phyloP scores from a whole-genome alignment of 2,113 vertebrate genomes.

The Austrofundulus limnaeus region DNA sequence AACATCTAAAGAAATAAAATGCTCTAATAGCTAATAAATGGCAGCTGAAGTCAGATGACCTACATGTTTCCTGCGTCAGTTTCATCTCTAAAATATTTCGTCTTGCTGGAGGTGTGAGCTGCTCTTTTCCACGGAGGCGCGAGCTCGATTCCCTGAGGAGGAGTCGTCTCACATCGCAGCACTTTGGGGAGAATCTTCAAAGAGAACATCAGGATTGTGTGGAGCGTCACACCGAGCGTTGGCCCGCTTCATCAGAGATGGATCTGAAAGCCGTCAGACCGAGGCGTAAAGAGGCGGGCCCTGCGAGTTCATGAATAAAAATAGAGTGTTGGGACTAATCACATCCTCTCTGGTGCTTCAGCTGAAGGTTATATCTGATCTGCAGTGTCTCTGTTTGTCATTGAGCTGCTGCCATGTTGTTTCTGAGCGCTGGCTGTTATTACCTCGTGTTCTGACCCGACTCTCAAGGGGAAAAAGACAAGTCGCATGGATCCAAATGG shows the following conservation, averaged over 20 bases:
- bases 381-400: neutral
- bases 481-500: too few species aligned
- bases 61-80: slow-evolving; percentile 18
- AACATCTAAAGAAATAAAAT: too few species aligned
- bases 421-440: neutral
- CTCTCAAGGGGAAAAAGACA: neutral
- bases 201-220: slow-evolving; percentile 12
- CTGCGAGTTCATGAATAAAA: slow-evolving; percentile 14
- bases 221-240: slow-evolving; percentile 16
- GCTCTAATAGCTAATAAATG: too few species aligned
- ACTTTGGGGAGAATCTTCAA: slow-evolving; percentile 36
- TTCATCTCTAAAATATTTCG: slow-evolving; percentile 12
- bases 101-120: slow-evolving; percentile 20
- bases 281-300: neutral
- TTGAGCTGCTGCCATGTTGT: neutral
- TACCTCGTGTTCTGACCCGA: neutral
- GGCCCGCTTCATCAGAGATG: neutral
- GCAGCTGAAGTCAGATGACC: neutral
- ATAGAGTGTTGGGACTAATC: slow-evolving; percentile 12
- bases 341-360: neutral
- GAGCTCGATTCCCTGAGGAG: slow-evolving; percentile 6
- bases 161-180: slow-evolving; percentile 23
- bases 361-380: too few species aligned
- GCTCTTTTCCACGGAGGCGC: slow-evolving; percentile 8
- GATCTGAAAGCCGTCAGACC: neutral